Evolutionary conservation across 2,113 vertebrate genomes (phyloP).

Genomic region (Peromyscus leucopus): DNA sequence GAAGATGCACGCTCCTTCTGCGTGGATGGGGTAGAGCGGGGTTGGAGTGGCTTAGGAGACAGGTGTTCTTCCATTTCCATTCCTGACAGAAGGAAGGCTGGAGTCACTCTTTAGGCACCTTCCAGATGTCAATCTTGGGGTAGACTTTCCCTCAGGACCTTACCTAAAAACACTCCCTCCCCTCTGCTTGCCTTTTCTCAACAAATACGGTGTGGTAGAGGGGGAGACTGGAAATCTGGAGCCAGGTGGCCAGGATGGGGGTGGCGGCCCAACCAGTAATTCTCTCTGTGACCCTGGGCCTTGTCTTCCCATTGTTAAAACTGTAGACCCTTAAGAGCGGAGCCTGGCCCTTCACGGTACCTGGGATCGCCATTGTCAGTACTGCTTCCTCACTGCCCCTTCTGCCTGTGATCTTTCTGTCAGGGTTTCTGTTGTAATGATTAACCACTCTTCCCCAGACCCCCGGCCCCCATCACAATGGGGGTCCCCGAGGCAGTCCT

Average conservation of each 20-base stretch:
- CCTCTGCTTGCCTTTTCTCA: neutral
- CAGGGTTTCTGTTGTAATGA: neutral
- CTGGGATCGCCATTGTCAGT: neutral
- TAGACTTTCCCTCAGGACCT: neutral
- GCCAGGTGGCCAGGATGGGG: neutral
- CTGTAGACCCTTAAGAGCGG: neutral
- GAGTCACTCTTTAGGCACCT: neutral
- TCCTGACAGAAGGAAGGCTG: neutral
- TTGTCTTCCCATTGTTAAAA: neutral
- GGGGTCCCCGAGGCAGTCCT: accelerated
- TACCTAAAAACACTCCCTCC: neutral
- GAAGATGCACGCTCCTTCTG: neutral
- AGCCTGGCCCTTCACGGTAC: neutral
- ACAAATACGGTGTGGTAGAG: no score
- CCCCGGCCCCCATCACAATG: neutral
- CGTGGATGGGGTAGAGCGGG: neutral
- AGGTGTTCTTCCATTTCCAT: neutral
- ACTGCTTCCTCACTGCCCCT: neutral
- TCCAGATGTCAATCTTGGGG: neutral
- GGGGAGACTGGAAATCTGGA: neutral
- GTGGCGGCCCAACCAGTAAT: neutral
- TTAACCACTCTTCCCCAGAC: neutral
- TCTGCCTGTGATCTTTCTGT: neutral
- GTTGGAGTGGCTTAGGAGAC: neutral
- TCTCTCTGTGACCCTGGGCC: neutral